Conservation (phyloP, 2,113 vertebrate genomes). For the Antechinus stuartii region DNA sequence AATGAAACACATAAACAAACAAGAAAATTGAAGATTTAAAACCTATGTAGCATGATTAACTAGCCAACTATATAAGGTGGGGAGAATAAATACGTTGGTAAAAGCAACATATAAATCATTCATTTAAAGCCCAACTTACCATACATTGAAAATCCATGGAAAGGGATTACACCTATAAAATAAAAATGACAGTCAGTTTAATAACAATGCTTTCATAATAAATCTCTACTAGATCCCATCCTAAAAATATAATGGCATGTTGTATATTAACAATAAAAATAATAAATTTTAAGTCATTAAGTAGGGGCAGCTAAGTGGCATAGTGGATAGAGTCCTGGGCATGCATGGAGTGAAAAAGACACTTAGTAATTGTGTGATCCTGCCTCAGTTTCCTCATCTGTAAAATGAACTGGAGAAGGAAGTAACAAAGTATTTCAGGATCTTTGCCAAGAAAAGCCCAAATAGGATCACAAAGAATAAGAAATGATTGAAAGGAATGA, state of each 20-base stretch:
- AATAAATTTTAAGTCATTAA: neutral
- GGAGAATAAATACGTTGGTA: constrained; percentile 24
- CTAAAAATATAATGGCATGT: neutral
- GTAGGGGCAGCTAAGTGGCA: neutral
- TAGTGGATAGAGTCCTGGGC: neutral
- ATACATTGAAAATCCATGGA: constrained; percentile 99
- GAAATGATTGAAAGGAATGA: neutral
- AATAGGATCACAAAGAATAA: neutral
- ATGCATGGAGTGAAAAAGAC: constrained; percentile 2
- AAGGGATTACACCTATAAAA: constrained; percentile 95
- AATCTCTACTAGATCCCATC: neutral
- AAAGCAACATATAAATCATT: constrained; percentile 39
- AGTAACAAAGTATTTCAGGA: neutral
- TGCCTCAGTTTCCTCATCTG: constrained; percentile 20
- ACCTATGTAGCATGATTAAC: constrained; percentile 13
- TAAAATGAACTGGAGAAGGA: neutral
- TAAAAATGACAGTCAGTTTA: constrained; percentile 72
- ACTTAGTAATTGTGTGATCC: neutral
- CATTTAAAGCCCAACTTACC: constrained; percentile 87
- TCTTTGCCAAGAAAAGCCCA: neutral
- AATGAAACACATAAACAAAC: constrained; percentile 38
- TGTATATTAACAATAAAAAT: constrained; percentile 32
- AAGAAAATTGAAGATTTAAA: constrained; percentile 45
- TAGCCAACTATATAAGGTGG: constrained; percentile 18
- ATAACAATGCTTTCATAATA: constrained; percentile 6